Evolutionary conservation across 1,140 invertebrate genomes (phyloP).

Genomic region (Lucilia cuprina): DNA sequence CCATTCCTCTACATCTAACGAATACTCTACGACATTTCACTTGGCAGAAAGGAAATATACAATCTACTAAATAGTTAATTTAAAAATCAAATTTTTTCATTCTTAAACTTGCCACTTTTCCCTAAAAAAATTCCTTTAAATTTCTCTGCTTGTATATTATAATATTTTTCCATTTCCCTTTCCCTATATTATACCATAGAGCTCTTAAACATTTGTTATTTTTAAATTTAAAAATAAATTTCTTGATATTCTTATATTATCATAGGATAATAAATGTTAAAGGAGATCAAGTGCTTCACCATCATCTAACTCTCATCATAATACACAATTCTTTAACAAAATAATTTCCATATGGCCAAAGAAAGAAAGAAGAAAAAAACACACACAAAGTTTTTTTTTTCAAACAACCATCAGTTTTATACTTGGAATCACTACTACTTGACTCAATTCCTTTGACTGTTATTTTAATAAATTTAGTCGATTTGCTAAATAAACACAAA

Average conservation of each 20-base stretch:
- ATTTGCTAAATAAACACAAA: conserved; percentile 57
- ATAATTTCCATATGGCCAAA: conserved; percentile 16
- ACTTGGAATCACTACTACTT: background rate
- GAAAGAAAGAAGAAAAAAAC: background rate
- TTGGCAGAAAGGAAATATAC: no score
- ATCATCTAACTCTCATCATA: background rate
- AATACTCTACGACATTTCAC: no score
- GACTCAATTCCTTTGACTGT: conserved; percentile 39
- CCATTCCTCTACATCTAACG: no score
- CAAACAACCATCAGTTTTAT: background rate
- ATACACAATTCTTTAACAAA: background rate
- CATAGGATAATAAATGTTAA: conserved; percentile 18
- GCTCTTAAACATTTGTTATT: background rate
- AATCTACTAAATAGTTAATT: no score
- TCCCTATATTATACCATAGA: no score
- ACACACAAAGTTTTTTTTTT: background rate
- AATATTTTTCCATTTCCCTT: no score
- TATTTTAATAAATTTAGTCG: conserved; percentile 61
- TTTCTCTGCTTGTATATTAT: no score
- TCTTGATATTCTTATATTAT: conserved; percentile 18
- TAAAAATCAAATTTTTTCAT: no score
- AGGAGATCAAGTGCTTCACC: conserved; percentile 5
- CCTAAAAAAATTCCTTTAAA: no score
- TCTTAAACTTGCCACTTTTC: no score
- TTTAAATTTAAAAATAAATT: conserved; percentile 15